Evolutionary conservation across 2,113 vertebrate species (phyloP).

Genomic region (Tetrax tetrax): DNA sequence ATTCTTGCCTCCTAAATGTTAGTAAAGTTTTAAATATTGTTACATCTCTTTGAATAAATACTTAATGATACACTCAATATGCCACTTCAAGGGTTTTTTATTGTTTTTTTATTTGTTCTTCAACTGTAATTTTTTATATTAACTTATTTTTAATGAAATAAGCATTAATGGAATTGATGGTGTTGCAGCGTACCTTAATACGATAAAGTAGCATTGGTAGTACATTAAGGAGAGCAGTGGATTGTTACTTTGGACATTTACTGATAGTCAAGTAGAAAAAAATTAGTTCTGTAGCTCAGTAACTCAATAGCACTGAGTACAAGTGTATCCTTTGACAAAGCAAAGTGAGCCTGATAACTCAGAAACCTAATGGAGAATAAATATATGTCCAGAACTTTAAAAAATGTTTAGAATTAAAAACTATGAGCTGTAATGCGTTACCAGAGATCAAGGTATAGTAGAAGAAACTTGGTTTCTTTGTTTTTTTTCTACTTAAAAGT

Average conservation of each 20-base stretch:
- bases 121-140: background rate
- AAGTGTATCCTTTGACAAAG: background rate
- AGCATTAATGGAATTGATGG: background rate
- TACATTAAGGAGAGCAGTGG: background rate
- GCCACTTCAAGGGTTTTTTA: accelerated
- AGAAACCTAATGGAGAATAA: background rate
- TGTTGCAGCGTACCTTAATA: background rate
- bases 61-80: background rate
- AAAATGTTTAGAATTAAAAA: background rate
- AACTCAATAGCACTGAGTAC: background rate
- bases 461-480: background rate
- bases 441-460: background rate
- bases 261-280: background rate
- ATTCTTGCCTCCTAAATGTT: background rate
- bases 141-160: background rate
- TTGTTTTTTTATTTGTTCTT: background rate
- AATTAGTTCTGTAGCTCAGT: background rate
- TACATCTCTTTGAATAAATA: background rate
- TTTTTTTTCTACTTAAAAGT: background rate
- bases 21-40: background rate
- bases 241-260: background rate
- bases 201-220: background rate
- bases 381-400: background rate
- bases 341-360: background rate
- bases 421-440: background rate